Base-by-base conservation (phyloP, 2,797 vertebrate species). In the Macroramphosus scolopax region DNA sequence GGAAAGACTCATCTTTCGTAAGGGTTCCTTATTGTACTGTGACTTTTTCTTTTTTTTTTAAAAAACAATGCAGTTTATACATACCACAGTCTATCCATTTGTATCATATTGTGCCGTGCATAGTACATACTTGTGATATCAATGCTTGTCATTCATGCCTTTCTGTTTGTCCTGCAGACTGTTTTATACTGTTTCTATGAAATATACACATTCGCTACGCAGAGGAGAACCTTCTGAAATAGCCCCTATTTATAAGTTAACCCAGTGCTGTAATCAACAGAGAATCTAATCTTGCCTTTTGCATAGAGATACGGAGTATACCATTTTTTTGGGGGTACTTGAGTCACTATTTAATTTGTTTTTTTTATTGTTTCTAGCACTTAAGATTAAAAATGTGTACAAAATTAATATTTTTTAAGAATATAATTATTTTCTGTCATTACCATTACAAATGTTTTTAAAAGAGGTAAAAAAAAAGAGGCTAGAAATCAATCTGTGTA, bases 301-400 rank as follows among this genome's bases (percentile, higher is more conserved):
- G 84, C 85, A 84, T 90, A 90, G 83, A 87, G 68, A 83, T 84
- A 81, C 84, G 81, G 87, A 86, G 88, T 89, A 87, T 84, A 89
- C 85, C 87, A 84, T 78, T 86, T 86, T 78, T n/a, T n/a, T n/a
- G n/a, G 80, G 90, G 91, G 93, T 91, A 94, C 90, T 91, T 66
- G 84, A 94, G 93, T 94, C 93, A 94, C 92, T 95, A 95, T 94
- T 95, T 95, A 90, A 89, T 91, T 87, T 91, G 62, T 51, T 26
- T 5, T 89, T 86, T 87, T 87, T 83, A 89, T 90, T 83, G 85
- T 90, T 92, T 92, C 91, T 94, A 96, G 96, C 96, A 98, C 96
- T 99, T 99, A 98, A 93, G 88, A 92, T 12, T 93, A 92, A 91
- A n/a, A 93, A 88, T 90, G 81, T 94, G 91, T 95, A 96, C 79